Evolutionary conservation across 2,888 invertebrate species (phyloP), one percentile per base, ranked within the genome.

Genomic region (Eupeodes latifasciatus): DNA sequence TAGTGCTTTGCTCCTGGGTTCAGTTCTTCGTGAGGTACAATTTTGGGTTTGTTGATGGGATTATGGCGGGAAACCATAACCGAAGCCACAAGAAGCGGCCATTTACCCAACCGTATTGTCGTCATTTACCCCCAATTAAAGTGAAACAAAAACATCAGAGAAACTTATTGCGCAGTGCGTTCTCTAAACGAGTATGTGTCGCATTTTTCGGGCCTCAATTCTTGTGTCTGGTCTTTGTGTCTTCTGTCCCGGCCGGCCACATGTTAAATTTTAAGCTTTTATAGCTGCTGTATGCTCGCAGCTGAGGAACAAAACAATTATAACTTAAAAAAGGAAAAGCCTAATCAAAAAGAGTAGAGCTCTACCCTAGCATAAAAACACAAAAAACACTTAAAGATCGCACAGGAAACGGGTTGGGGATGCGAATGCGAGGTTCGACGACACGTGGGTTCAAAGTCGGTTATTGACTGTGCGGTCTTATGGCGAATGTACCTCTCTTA

Each of bases 61-160:
- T 74, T 83, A 80, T 87, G 87, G 83, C 87, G 87, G 87, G 83
- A 87, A 87, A 87, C 66, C 74, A 49, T 66, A 77, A 78, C 69
- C 72, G 53, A 86, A 79, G 80, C 87, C 87, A 69, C 76, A 87
- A 87, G 80, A 87, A 87, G 79, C 83, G 87, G 87, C 79, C 87
- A 87, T 87, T 83, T 87, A 87, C 87, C 87, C 80, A 80, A 80
- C 53, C 77, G 77, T n/a, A 14, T 71, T 59, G 59, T 72, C 72
- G 72, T 72, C 72, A 59, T 85, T 85, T 81, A 81, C 81, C 81
- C 81, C 74, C 77, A 85, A 81, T 84, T 84, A 84, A 84, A 84
- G 67, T 47, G 53, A 55, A 71, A 71, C 40, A 71, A 14, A 55
- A 44, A 78, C 53, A 55, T 14, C 51, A 71, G 16, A 71, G 77